These are phyloP conservation scores for Aphaenogaster rudis DNA, from an alignment of 1,140 invertebrate species.

Conservation along the genomic window DNA sequence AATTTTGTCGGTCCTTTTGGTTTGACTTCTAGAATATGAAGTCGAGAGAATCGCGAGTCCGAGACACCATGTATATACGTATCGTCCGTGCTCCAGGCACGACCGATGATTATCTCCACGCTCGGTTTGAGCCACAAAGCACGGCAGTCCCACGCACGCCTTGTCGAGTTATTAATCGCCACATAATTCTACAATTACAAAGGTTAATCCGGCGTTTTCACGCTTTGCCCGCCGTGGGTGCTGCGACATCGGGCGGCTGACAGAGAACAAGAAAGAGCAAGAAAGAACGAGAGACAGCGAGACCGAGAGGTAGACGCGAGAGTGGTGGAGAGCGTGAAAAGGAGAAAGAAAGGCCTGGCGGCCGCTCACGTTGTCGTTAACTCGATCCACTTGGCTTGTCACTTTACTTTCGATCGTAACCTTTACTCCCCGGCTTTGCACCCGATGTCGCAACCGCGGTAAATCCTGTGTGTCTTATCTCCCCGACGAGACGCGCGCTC, in stretches of 20 bases:
- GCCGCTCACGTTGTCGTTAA: slow-evolving; percentile 60
- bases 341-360: slow-evolving; percentile 41
- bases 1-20: background rate
- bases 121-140: slow-evolving; percentile 83
- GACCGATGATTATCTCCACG: slow-evolving; percentile 84
- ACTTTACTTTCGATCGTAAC: slow-evolving; percentile 73
- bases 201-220: slow-evolving; percentile 84
- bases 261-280: slow-evolving; percentile 36
- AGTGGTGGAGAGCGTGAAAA: background rate
- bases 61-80: slow-evolving; percentile 66
- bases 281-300: slow-evolving; percentile 3
- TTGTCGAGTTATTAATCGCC: slow-evolving; percentile 85
- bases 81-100: slow-evolving; percentile 78
- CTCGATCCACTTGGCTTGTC: slow-evolving; percentile 69
- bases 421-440: slow-evolving; percentile 52
- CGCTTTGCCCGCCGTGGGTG: slow-evolving; percentile 77
- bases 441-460: slow-evolving; percentile 35
- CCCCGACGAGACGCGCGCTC: background rate
- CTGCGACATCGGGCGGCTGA: slow-evolving; percentile 47
- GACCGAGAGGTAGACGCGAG: background rate
- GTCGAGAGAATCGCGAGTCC: background rate
- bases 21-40: background rate
- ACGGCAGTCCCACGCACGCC: slow-evolving; percentile 83
- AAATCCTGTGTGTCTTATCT: slow-evolving; percentile 43
- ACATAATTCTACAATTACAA: slow-evolving; percentile 84